A percentile compares a stretch with the other conserved stretches of the same genome.
phyloP scores from a whole-genome alignment of 2,113 vertebrate genomes.

The Chiloscyllium plagiosum region DNA sequence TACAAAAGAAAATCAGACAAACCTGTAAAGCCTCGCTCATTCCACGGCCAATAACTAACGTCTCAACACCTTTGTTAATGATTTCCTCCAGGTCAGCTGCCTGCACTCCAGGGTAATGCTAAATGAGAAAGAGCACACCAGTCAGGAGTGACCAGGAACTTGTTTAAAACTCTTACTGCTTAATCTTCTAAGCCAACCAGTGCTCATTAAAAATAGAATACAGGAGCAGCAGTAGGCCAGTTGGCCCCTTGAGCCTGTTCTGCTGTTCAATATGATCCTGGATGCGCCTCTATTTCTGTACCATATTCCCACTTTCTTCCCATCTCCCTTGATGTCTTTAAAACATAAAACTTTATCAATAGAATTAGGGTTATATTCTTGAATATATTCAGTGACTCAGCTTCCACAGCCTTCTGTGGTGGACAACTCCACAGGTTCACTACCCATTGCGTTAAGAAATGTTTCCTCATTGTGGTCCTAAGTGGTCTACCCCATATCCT shows the following conservation, averaged over 20 bases:
- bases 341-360: too few relatives aligned
- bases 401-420: neutral
- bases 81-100: conserved; percentile 89
- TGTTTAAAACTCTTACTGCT: neutral
- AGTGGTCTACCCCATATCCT: neutral
- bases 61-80: conserved; percentile 66
- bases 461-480: neutral
- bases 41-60: conserved; percentile 82
- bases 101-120: conserved; percentile 90
- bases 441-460: neutral
- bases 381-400: too few relatives aligned
- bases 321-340: too few relatives aligned
- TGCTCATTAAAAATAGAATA: neutral
- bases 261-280: too few relatives aligned
- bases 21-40: conserved; percentile 92
- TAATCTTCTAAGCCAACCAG: neutral
- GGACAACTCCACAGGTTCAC: neutral
- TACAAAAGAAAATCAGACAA: conserved; percentile 14
- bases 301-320: too few relatives aligned
- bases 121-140: conserved; percentile 36
- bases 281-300: too few relatives aligned
- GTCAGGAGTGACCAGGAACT: neutral
- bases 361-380: too few relatives aligned
- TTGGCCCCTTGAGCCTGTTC: too few relatives aligned
- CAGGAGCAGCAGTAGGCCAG: neutral